Percentiles rank a stretch among this genome's conserved stretches.
These are phyloP conservation scores for Catocala nupta DNA, from an alignment of 2,888 invertebrate species.

Conservation along the genomic window DNA sequence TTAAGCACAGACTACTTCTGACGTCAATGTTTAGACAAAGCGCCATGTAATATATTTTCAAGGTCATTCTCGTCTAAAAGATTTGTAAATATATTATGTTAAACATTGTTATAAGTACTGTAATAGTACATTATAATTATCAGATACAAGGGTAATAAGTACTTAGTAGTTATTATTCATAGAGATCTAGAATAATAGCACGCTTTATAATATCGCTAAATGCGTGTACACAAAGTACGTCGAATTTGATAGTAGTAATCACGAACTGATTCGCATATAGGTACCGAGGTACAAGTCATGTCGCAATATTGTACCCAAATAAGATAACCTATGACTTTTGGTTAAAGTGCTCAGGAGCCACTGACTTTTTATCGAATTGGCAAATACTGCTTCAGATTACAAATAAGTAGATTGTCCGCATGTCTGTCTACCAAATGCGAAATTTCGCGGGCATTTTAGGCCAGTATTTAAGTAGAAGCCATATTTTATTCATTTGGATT, in stretches of 20 bases:
- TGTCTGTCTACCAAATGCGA: no score
- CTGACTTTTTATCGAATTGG: slow-evolving; percentile 16
- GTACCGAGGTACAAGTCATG: background rate
- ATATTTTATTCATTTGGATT: no score
- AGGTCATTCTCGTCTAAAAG: background rate
- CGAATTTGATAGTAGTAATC: no score
- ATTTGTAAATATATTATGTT: background rate
- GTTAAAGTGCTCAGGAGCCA: slow-evolving; percentile 16
- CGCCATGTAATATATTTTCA: background rate
- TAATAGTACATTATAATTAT: background rate
- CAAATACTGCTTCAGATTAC: background rate
- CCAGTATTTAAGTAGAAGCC: no score
- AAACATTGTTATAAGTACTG: background rate
- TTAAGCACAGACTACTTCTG: slow-evolving; percentile 10
- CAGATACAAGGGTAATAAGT: no score
- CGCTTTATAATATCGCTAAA: no score
- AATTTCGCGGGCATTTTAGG: no score
- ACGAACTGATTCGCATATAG: no score
- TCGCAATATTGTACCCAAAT: slow-evolving; percentile 25
- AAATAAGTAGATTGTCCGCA: no score
- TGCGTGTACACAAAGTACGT: no score
- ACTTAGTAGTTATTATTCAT: no score
- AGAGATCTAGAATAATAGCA: no score
- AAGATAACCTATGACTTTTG: slow-evolving; percentile 21
- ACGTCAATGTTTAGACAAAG: slow-evolving; percentile 9